Evolutionary conservation across 2,113 vertebrate genomes (phyloP), one percentile per base, ranked within the genome.

Genomic region (Catagonus wagneri): DNA sequence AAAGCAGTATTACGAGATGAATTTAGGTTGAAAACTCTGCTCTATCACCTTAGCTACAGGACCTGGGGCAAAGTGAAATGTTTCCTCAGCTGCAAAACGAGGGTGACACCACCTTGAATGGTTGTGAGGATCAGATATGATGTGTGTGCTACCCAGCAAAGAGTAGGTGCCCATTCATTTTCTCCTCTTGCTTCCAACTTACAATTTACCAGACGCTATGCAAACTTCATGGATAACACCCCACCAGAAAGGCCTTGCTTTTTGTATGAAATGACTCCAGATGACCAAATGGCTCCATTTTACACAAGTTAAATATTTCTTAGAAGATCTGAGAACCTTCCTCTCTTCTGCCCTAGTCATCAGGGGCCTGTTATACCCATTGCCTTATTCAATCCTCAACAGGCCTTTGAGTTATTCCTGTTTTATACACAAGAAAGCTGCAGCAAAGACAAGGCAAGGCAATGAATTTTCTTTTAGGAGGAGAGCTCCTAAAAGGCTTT

Each of bases 261-360:
- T 94, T 78, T 78, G 58, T 52, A 58, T 6, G 66, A 8, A 15
- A n/a, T 39, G 50, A 17, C 69, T 94, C 92, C 27, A 56, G 89
- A 83, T 17, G 66, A 36, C 54, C 78, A 54, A 58, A 36, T 6
- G 19, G 13, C 32, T 92, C 50, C 54, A 1, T 69, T 80, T 36
- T 87, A 14, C 32, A 23, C 17, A 79, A 79, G 36, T 34, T 80
- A 52, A 87, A 52, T 39, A 56, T 75, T 61, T 65, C 54, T 86
- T 72, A 76, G 54, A 93, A 76, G 44, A 71, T 86, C 15, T 94
- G 56, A 94, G 92, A 93, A 50, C 15, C 8, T 34, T 44, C 19
- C 13, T 71, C 4, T 93, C 50, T 72, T 8, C 23, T n/a, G 34
- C 17, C 20, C 20, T 74, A n/a, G 16, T 86, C 32, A 63, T 50